Conservation (phyloP, 2,888 invertebrate species). For the Hirtodrosophila histrioides region DNA sequence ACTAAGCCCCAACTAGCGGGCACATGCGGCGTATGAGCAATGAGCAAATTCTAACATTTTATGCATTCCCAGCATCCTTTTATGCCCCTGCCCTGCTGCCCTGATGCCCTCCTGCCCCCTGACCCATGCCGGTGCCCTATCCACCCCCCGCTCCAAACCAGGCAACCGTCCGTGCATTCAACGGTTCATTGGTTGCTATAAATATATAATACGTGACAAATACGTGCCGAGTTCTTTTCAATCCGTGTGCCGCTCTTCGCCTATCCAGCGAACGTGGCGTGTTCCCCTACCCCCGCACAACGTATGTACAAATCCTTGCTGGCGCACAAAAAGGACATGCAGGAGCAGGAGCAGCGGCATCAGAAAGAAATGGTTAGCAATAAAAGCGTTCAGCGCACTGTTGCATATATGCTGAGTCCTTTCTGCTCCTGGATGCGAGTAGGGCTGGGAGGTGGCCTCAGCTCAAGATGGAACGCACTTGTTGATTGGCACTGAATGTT, state of each 20-base stretch:
- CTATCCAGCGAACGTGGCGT: background rate
- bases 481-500: conserved; percentile 80
- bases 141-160: background rate
- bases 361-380: conserved; percentile 73
- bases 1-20: conserved; percentile 63
- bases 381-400: conserved; percentile 77
- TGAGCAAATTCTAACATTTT: conserved; percentile 59
- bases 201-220: conserved; percentile 80
- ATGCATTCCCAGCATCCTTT: conserved; percentile 63
- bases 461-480: conserved; percentile 76
- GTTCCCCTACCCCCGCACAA: background rate
- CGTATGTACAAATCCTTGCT: conserved; percentile 69
- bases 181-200: conserved; percentile 80
- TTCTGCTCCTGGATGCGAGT: conserved; percentile 4
- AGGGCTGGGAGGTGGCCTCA: background rate
- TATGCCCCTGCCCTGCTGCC: conserved; percentile 4
- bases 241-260: conserved; percentile 46
- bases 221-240: conserved; percentile 79
- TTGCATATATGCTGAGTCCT: conserved; percentile 55
- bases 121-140: background rate
- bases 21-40: conserved; percentile 75
- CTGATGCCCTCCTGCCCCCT: no score
- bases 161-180: conserved; percentile 65
- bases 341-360: conserved; percentile 1
- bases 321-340: conserved; percentile 42